Base-by-base conservation (phyloP, 2,113 vertebrate species). In the Oncorhynchus masou region DNA sequence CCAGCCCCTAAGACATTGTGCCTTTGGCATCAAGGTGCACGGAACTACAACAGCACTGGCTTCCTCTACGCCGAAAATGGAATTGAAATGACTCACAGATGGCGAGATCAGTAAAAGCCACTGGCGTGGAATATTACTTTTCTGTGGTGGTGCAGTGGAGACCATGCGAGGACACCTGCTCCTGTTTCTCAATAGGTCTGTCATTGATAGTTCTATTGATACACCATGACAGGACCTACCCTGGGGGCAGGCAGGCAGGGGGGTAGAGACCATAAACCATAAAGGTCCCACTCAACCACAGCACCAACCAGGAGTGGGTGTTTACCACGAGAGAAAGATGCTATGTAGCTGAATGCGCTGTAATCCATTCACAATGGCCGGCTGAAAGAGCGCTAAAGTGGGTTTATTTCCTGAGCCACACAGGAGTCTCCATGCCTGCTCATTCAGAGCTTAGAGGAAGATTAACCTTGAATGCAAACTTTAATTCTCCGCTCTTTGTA, bases 271-370 rank as follows among this genome's bases (percentile, higher is more conserved):
- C 15, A 16, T 15, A 34, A 27, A 68, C 67, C 20, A 45, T 22
- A 22, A 70, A 25, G 22, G 64, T 16, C 16, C n/a, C 65, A 48
- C 22, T 48, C 54, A 66, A 39, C 34, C 59, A 34, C 77, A 25
- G 24, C 31, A 31, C 73, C 24, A 51, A 79, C 72, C 66, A 29
- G 71, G 16, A 31, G 31, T 71, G 76, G 73, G 68, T 70, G 68
- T 70, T n/a, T 70, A 45, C 74, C 74, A n/a, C 8, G 9, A 70
- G 57, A 45, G 71, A 39, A 62, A 62, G 59, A 51, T 22, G 76
- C 84, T 87, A 87, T 20, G 54, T 81, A 77, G 77, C 78, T 83
- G 82, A 84, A 68, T 71, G 72, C 76, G 74, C 81, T 71, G 59
- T 78, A 80, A 83, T 81, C 77, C 85, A 81, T 79, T 84, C 79